phyloP scores from a whole-genome alignment of 2,797 vertebrate genomes.

The Bovichtus variegatus region DNA sequence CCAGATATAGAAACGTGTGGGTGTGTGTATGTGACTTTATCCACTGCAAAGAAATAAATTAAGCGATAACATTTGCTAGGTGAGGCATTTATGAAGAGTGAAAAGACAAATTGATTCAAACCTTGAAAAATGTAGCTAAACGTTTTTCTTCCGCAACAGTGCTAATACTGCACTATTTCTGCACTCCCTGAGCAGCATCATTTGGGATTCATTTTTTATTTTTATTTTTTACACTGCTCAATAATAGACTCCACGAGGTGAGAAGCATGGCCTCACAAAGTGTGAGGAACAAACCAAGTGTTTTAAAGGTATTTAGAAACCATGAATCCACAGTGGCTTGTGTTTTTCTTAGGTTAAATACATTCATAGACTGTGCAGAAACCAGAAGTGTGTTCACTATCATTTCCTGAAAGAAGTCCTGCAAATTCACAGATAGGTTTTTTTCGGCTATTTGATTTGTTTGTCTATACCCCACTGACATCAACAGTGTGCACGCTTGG shows the following conservation, averaged over 20 bases:
- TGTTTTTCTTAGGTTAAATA: slow-evolving; percentile 7
- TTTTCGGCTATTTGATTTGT: slow-evolving; percentile 1
- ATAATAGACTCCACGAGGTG: slow-evolving; percentile 14
- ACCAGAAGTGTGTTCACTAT: neutral
- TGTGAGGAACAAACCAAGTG: neutral
- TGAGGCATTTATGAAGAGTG: slow-evolving; percentile 44
- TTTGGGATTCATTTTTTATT: neutral
- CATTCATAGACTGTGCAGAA: slow-evolving; percentile 1
- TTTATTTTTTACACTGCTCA: neutral
- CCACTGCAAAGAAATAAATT: slow-evolving; percentile 61
- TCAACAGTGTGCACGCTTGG: neutral
- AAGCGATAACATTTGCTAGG: slow-evolving; percentile 44
- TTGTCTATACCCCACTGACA: neutral
- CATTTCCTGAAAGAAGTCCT: neutral
- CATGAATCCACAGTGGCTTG: neutral
- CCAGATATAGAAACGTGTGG: slow-evolving; percentile 74
- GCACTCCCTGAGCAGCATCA: slow-evolving; percentile 16
- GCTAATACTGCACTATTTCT: slow-evolving; percentile 38
- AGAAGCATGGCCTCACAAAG: slow-evolving; percentile 23
- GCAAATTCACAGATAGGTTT: neutral
- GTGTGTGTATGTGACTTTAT: slow-evolving; percentile 67
- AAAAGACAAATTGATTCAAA: slow-evolving; percentile 54
- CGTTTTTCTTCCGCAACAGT: slow-evolving; percentile 42
- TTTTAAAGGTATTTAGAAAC: slow-evolving; percentile 9
- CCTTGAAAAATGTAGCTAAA: slow-evolving; percentile 31